Percentiles rank a stretch among this genome's conserved stretches.
phyloP scores from a whole-genome alignment of 1,140 invertebrate genomes.

The Procambarus clarkii region DNA sequence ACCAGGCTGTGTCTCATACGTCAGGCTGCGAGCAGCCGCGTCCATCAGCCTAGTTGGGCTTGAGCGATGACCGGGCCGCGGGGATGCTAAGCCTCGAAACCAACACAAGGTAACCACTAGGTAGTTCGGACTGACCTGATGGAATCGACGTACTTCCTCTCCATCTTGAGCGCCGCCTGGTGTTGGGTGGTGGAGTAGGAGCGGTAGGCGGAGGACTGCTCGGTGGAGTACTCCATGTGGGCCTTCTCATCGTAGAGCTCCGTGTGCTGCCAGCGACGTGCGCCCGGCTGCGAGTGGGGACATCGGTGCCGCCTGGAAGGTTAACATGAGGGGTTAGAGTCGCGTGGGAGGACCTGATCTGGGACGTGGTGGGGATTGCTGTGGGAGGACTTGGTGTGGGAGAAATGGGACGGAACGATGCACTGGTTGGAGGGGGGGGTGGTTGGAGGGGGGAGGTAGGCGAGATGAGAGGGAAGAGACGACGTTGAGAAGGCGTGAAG shows the following conservation, averaged over 20 bases:
- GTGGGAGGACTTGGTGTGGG: neutral
- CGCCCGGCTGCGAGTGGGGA: constrained; percentile 56
- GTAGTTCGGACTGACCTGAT: neutral
- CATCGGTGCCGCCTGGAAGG: constrained; percentile 54
- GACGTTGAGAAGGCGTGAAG: no score
- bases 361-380: neutral
- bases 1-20: no score
- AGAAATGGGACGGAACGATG: neutral
- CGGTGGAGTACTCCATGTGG: constrained; percentile 42
- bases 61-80: no score
- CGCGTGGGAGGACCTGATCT: neutral
- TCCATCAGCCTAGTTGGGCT: no score
- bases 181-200: constrained; percentile 57
- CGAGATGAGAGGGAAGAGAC: neutral
- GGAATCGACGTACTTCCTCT: constrained; percentile 40
- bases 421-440: neutral
- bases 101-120: no score
- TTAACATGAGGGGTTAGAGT: neutral
- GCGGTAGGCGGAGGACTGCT: constrained; percentile 53
- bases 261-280: constrained; percentile 56
- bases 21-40: no score
- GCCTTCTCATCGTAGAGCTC: constrained; percentile 27
- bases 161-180: constrained; percentile 53
- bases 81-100: no score
- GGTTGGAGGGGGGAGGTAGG: neutral